Base-by-base conservation (phyloP, 2,797 vertebrate genomes). In the Ciconia nigra region DNA sequence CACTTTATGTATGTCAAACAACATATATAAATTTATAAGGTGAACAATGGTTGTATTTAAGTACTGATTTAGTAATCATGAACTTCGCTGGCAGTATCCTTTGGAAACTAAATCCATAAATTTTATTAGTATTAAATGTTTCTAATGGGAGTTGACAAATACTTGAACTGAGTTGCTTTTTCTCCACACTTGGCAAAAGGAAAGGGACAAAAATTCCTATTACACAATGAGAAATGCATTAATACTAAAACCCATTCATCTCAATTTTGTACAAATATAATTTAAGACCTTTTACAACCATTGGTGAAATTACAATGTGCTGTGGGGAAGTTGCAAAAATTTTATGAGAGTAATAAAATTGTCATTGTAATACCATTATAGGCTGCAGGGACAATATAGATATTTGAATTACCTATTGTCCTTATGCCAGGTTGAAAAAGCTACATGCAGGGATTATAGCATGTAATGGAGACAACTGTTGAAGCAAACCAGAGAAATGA, bases 71-170 rank as follows among this genome's bases (percentile, higher is more conserved):
- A 97, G 97, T 98, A 98, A 98, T 98, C 98, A 98, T 98, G 98
- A 98, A 98, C 98, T 98, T 98, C 87, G 74, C 98, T 99, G 99
- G 99, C 99, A 99, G 98, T 98, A 98, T 99, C 97, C 98, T 98
- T 98, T 98, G 98, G 99, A 99, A 99, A 99, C 98, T 98, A 91
- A 98, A 98, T 97, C 98, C 98, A 99, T 99, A 99, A 98, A 99
- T 99, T 99, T 97, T 99, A 99, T 99, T 99, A 98, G 98, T 98
- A 99, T 99, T 99, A 99, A 99, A 99, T 98, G 98, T 98, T 99
- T 99, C 99, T 99, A 99, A 99, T 98, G 99, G 99, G 99, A 99
- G 98, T 99, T 99, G 99, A 99, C 99, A 99, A 99, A 99, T 99
- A 99, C 98, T 99, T 99, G 99, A 99, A 99, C 98, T 92, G 98